Base-by-base conservation (phyloP, 1,140 invertebrate genomes). In the Charaxes varanes region DNA sequence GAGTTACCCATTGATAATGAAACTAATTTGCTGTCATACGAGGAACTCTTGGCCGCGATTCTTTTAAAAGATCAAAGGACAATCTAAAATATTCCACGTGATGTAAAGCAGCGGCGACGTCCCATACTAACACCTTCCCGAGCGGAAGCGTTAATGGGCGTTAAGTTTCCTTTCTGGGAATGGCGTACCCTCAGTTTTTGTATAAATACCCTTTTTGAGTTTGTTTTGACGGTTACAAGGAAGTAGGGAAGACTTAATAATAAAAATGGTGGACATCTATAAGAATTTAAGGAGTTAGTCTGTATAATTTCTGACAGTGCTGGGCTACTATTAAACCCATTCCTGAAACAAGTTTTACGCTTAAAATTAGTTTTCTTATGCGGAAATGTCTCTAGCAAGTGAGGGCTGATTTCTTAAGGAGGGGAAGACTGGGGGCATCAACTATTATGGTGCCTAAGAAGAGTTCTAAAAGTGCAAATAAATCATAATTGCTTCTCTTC, bases 161-260 rank as follows among this genome's bases (percentile, higher is more conserved):
- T 44, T 44, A 54, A 34, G 53, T 52, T 67, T 63, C 63, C 63
- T 67, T 67, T 67, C 63, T 53, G 33, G 51, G 61, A 67, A 35
- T 17, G 23, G 1, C 12, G 15, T 36, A 44, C 41, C 41, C 36
- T 44, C 31, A 23, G 26, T 14, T 27, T 35, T 19, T 13, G 12
- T 44, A 44, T 36, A 43, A 36, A 36, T 36, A 43, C 14, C 7
- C 17, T 31, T 17, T 28, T 34, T 27, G 18, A 24, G 28, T 18
- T n/a, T 28, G 15, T 34, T 34, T 26, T 28, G 23, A 42, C 23
- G 10, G 21, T 17, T 31, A 17, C 24, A 28, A 6, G 10, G 24
- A 27, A 6, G 21, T 34, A 11, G 11, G 4, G 10, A 6, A 28
- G 6, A 28, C 0, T 2, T 28, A 15, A 11, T 6, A 13, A n/a